phyloP scores from a whole-genome alignment of 2,888 invertebrate genomes.

The Eupithecia pulchellata region DNA sequence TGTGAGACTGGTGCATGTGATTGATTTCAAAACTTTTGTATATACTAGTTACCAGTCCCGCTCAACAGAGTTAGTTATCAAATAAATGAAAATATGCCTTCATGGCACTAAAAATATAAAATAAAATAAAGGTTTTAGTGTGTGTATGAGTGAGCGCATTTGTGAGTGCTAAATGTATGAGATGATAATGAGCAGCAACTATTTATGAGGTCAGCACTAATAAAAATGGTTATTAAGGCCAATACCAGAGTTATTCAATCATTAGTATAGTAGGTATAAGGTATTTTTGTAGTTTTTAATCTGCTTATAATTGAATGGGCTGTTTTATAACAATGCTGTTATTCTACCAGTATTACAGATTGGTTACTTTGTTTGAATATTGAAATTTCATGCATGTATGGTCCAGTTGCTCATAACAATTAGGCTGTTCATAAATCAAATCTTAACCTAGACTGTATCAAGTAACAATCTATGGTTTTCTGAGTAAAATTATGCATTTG shows the following conservation, averaged over 20 bases:
- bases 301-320: not conserved
- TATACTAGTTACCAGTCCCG: no score
- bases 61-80: no score
- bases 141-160: no score
- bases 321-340: not conserved
- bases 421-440: not conserved
- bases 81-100: no score
- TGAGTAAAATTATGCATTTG: no score
- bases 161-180: no score
- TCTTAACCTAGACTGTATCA: not conserved
- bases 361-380: not conserved
- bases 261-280: not conserved
- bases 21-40: no score
- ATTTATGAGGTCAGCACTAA: not conserved
- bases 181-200: not conserved
- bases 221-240: not conserved
- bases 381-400: not conserved
- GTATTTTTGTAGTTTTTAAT: not conserved
- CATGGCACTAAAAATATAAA: no score
- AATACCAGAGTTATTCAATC: not conserved
- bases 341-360: not conserved
- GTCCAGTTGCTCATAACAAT: not conserved
- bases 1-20: no score
- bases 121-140: no score
- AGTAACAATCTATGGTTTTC: no score